Evolutionary conservation across 1,140 invertebrate genomes (phyloP), one percentile per base, ranked within the genome.

Genomic region (Diabrotica virgifera): DNA sequence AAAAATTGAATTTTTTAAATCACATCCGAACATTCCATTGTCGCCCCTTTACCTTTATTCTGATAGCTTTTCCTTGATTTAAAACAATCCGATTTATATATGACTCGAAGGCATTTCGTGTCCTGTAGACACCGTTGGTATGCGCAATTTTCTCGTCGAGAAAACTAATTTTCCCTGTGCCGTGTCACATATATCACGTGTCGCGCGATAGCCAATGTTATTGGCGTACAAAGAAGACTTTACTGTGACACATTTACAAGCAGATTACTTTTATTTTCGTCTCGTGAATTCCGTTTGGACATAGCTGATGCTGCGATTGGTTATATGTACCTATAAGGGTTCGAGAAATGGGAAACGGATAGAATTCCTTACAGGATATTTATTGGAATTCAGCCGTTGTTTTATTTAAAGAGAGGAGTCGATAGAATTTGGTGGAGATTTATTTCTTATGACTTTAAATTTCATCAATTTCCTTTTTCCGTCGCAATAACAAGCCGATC

Each of bases 241-340:
- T 77, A 78, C 77, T 72, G 62, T 78, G 77, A 78, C 77, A 78
- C 75, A 77, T 78, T 78, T 77, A 76, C 66, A 77, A 74, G 73
- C 71, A 74, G 77, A 78, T 78, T 78, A 78, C 77, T 78, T 78
- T 78, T 78, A 78, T 77, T 78, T 74, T 72, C 73, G 66, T 69
- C 59, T 72, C 67, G 64, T 67, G 70, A 67, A 74, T 76, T 72
- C 71, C 72, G 70, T 70, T 62, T 69, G 69, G 72, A 69, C 73
- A 70, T 66, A 65, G 66, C 46, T 56, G 59, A 37, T 46, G 40
- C 40, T 46, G 40, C 40, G 40, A 46, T 46, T 46, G 40, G 40
- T 46, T 46, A 46, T 46, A 46, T n/a, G 40, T 46, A 46, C 40
- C 40, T 46, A 46, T 46, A 46, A 46, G 40, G 40, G 40, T 46